phyloP scores from a whole-genome alignment of 2,113 vertebrate genomes.

The Mystacornis crossleyi region DNA sequence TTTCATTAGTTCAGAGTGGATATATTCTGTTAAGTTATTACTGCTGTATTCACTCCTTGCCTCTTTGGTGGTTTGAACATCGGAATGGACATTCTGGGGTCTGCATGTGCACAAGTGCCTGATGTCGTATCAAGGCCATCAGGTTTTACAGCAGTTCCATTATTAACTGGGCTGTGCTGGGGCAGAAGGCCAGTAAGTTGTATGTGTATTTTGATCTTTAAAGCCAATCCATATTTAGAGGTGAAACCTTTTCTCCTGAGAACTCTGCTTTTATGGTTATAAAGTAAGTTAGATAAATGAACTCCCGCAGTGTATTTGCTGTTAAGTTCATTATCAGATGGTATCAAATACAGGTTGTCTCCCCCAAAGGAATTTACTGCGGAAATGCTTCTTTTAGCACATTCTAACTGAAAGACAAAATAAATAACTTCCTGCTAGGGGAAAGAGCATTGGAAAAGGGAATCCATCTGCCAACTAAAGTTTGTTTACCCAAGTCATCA shows the following conservation, averaged over 20 bases:
- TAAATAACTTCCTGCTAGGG: not conserved
- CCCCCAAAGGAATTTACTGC: conserved; percentile 30
- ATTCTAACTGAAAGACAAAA: not conserved
- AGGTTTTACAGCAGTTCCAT: not conserved
- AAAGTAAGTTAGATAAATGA: conserved; percentile 62
- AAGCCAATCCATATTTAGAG: conserved; percentile 32
- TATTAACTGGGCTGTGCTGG: not conserved
- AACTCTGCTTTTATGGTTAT: conserved; percentile 29
- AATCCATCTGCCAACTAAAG: not conserved
- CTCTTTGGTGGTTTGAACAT: not conserved
- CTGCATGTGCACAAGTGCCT: not conserved
- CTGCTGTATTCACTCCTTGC: not conserved
- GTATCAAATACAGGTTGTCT: conserved; percentile 31
- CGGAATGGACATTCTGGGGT: not conserved
- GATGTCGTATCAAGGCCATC: not conserved
- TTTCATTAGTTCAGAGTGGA: not conserved
- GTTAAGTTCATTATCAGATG: conserved; percentile 51
- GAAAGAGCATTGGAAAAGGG: not conserved
- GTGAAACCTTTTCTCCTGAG: conserved; percentile 16
- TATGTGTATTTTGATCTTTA: conserved; percentile 13
- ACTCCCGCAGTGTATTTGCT: conserved; percentile 39
- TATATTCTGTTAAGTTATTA: not conserved
- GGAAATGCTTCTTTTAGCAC: not conserved
- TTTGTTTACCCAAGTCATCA: not conserved
- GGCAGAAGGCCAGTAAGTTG: not conserved